Evolutionary conservation across 2,888 invertebrate species (phyloP).

Genomic region (Creontiades dilutus): DNA sequence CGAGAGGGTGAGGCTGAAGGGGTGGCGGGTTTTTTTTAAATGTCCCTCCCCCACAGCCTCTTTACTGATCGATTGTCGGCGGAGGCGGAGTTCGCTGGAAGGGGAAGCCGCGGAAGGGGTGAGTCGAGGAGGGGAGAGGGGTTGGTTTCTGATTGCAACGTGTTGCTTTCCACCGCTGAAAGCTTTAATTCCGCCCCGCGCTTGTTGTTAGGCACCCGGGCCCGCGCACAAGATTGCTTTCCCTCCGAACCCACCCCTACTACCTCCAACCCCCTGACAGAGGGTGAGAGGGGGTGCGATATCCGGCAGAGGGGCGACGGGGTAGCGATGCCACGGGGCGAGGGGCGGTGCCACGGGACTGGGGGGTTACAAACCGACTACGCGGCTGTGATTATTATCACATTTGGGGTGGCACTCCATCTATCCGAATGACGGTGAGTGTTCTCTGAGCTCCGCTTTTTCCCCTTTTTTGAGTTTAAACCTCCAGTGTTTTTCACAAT

Average conservation of each 20-base stretch:
- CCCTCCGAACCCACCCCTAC: neutral
- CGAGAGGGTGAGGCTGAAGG: conserved; percentile 26
- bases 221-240: conserved; percentile 63
- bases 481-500: neutral
- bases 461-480: neutral
- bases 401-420: conserved; percentile 70
- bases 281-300: too few relatives aligned
- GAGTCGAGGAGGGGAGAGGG: conserved; percentile 32
- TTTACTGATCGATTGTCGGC: conserved; percentile 70
- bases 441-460: conserved; percentile 36
- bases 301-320: neutral
- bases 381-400: conserved; percentile 71
- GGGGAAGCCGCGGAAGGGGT: neutral
- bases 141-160: conserved; percentile 75
- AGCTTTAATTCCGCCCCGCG: conserved; percentile 73
- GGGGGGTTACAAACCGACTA: conserved; percentile 68
- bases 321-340: neutral
- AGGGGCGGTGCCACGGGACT: neutral
- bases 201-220: conserved; percentile 68
- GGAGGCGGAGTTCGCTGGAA: conserved; percentile 11
- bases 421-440: conserved; percentile 70
- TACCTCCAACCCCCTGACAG: neutral
- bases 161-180: conserved; percentile 74
- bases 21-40: conserved; percentile 64
- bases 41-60: conserved; percentile 56